Base-by-base conservation (phyloP, 2,113 vertebrate genomes). In the Collichthys lucidus region DNA sequence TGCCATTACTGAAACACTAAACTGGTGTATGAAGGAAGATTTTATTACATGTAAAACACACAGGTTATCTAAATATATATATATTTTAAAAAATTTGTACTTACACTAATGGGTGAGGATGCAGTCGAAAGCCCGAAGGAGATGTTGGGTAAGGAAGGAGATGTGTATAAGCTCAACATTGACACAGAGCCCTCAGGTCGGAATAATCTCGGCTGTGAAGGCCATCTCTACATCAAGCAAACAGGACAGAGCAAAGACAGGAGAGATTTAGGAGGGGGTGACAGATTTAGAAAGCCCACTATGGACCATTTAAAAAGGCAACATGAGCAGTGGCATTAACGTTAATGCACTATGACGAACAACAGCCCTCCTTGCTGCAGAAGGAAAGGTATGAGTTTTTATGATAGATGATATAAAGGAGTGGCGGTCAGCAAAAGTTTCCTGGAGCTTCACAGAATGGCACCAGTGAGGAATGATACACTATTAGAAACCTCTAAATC, bases 71-170 rank as follows among this genome's bases (percentile, higher is more conserved):
- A 11, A 50, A 10, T 47, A 73, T 29, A 29, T 62, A n/a, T 3
- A 63, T 6, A 6, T 40, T 40, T 40, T 40, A 2, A 57, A 56
- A 56, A 75, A 61, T 40, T 49, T 76, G 61, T 86, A 97, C 98
- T 98, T 94, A 99, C 98, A 35, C 78, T 96, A 81, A 99, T 94
- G 72, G 96, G 95, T 31, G 97, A 92, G 66, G 97, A 93, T 57
- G 96, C 93, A 75, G 96, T 95, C 5, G 97, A 96, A 85, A 99
- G 96, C 80, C 97, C 97, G 93, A 99, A 91, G 64, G 97, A 97
- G 88, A 99, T 99, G 87, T 99, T 99, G 89, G 98, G 98, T 88
- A 99, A 94, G 82, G 98, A 99, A 42, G 98, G 97, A 81, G 98
- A 99, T 1, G 98, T 97, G 92, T 99, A 99, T 74, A 99, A 94